Percentiles rank a stretch among this genome's conserved stretches.
These are phyloP conservation scores for Aporophyla nigra DNA, from an alignment of 2,888 invertebrate species.

Conservation along the genomic window DNA sequence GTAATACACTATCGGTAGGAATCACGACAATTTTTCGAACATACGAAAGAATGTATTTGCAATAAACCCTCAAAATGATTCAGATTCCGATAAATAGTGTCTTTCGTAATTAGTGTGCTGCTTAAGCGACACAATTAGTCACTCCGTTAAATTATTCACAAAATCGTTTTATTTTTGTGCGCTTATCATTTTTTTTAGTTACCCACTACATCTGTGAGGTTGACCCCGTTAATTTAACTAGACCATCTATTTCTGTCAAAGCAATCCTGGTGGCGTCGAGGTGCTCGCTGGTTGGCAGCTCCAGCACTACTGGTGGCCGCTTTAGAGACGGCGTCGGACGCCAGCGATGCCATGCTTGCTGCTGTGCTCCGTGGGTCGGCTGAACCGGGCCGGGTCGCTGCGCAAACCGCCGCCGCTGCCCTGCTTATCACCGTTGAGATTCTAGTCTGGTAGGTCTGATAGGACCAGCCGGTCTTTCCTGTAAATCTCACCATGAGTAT, in stretches of 20 bases:
- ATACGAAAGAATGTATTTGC: too few relatives aligned
- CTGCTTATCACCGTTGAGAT: conserved; percentile 85
- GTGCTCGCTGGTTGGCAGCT: conserved; percentile 86
- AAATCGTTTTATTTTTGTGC: not conserved
- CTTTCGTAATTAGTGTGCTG: too few relatives aligned
- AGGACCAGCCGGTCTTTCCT: not conserved
- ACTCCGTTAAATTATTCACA: too few relatives aligned
- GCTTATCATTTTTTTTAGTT: not conserved
- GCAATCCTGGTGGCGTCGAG: conserved; percentile 88
- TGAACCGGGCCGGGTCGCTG: conserved; percentile 74
- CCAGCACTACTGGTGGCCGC: conserved; percentile 86
- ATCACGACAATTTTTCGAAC: too few relatives aligned
- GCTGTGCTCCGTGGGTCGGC: conserved; percentile 79
- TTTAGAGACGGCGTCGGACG: conserved; percentile 84
- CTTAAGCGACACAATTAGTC: too few relatives aligned
- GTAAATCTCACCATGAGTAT: not conserved
- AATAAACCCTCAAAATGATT: too few relatives aligned
- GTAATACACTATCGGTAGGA: too few relatives aligned
- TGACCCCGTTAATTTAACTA: not conserved
- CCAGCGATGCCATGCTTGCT: conserved; percentile 84
- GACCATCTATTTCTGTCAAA: conserved; percentile 44
- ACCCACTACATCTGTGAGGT: not conserved
- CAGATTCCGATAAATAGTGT: too few relatives aligned
- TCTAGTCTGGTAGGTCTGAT: conserved; percentile 80
- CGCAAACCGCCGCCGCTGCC: conserved; percentile 79